Evolutionary conservation across 2,888 invertebrate genomes (phyloP).

Genomic region (Lobophora halterata): DNA sequence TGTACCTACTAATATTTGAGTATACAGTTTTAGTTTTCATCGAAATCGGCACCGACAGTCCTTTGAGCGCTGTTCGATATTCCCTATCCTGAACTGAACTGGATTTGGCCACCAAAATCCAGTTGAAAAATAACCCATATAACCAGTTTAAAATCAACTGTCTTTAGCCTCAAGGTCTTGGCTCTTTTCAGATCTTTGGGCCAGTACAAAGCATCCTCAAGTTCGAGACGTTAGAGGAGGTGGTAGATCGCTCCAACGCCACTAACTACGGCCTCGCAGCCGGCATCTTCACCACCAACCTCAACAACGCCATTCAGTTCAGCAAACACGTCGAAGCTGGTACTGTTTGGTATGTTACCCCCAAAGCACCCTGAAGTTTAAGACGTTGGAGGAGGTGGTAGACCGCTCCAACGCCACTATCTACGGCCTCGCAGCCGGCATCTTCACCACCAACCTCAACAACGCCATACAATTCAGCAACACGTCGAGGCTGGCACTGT

Average conservation of each 20-base stretch:
- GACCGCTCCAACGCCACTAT: conserved; percentile 89
- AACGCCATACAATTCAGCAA: conserved; percentile 86
- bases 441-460: too few relatives aligned
- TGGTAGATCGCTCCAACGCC: conserved; percentile 89
- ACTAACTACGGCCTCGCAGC: conserved; percentile 91
- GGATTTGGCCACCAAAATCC: too few relatives aligned
- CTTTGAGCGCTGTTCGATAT: too few relatives aligned
- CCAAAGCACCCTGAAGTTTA: conserved; percentile 92
- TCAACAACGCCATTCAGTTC: conserved; percentile 88
- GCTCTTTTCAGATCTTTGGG: conserved; percentile 87
- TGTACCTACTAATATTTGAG: too few relatives aligned
- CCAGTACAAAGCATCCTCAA: conserved; percentile 93
- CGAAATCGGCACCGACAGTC: too few relatives aligned
- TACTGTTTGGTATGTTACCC: conserved; percentile 86
- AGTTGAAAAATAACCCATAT: too few relatives aligned
- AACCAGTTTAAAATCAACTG: too few relatives aligned
- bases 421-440: conserved; percentile 91
- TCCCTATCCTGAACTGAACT: too few relatives aligned
- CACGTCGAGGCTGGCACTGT: conserved; percentile 89
- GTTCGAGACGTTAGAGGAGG: conserved; percentile 89
- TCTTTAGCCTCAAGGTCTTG: too few relatives aligned
- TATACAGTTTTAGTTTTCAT: too few relatives aligned
- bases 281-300: conserved; percentile 89
- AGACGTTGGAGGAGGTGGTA: conserved; percentile 88
- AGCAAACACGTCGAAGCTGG: conserved; percentile 89